Evolutionary conservation across 1,140 invertebrate species (phyloP), one percentile per base, ranked within the genome.

Genomic region (Orius insidiosus): DNA sequence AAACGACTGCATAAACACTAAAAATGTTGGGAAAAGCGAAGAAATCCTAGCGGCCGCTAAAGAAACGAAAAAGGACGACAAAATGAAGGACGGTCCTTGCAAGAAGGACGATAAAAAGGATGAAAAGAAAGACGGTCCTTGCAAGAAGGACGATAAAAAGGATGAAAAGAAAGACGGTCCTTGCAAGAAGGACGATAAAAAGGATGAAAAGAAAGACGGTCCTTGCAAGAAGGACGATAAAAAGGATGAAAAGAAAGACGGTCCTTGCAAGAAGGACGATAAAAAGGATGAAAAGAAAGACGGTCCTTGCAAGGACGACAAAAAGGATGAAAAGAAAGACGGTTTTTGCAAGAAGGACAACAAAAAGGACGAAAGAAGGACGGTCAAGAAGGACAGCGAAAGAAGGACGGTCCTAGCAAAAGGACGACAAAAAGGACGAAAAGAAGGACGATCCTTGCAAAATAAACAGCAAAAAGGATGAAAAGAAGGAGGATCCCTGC

Each of bases 301-400:
- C 30, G 41, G 36, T 36, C 47, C 47, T 14, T 48, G 47, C 33
- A 43, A 43, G 14, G n/a, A n/a, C n/a, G n/a, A n/a, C n/a, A n/a
- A n/a, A n/a, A 43, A 43, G 41, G 24, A 24, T 7, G 24, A 24
- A 7, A n/a, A 18, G 10, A 48, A 48, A 40, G 41, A 43, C 10
- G 40, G 18, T 16, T 10, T 14, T 9, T 34, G 31, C 18, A 40
- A 48, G 43, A 40, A 45, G 24, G 7, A 24, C 24, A 7, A 24
- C n/a, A 10, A 16, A 13, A 8, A 9, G 33, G 9, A 16, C 11
- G 15, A 44, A 33, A n/a, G n/a, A n/a, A n/a, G n/a, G n/a, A n/a
- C n/a, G n/a, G n/a, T n/a, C n/a, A n/a, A n/a, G n/a, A n/a, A n/a
- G n/a, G n/a, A n/a, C n/a, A n/a, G n/a, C n/a, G n/a, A n/a, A 30